Evolutionary conservation across 2,113 vertebrate species (phyloP).

Genomic region (Oryzias javanicus): DNA sequence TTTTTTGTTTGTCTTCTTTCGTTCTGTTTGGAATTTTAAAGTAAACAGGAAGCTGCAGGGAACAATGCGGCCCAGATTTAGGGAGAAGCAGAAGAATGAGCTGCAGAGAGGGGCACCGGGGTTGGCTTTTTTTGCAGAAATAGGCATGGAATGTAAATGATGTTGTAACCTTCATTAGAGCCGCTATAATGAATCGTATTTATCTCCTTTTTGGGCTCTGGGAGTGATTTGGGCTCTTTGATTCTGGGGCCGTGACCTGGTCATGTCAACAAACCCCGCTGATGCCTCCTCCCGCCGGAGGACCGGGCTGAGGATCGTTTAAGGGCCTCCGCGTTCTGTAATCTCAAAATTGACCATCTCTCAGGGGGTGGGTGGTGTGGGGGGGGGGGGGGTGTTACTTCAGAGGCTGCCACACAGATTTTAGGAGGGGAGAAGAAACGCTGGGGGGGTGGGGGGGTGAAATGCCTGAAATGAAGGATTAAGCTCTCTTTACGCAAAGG

Average conservation of each 20-base stretch:
- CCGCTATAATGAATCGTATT: slow-evolving; percentile 50
- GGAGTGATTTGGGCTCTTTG: slow-evolving; percentile 45
- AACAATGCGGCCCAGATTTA: slow-evolving; percentile 59
- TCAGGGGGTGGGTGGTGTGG: slow-evolving; percentile 8
- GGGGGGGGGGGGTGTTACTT: slow-evolving; percentile 7
- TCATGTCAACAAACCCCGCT: slow-evolving; percentile 50
- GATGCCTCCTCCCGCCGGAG: slow-evolving; percentile 17
- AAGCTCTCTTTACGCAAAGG: not conserved
- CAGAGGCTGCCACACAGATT: slow-evolving; percentile 1
- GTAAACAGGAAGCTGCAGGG: slow-evolving; percentile 73
- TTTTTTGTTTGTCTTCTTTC: not conserved
- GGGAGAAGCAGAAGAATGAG: slow-evolving; percentile 14
- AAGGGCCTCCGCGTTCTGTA: slow-evolving; percentile 21
- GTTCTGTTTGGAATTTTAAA: slow-evolving; percentile 36
- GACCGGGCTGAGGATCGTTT: slow-evolving; percentile 19
- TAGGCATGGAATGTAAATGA: slow-evolving; percentile 58
- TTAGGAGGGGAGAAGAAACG: not conserved
- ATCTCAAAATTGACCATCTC: slow-evolving; percentile 13
- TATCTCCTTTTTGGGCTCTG: slow-evolving; percentile 33
- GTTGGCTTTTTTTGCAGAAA: slow-evolving; percentile 13
- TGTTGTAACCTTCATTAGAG: slow-evolving; percentile 37
- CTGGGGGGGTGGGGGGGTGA: too few relatives aligned
- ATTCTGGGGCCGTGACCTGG: slow-evolving; percentile 42
- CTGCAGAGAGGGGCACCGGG: not conserved
- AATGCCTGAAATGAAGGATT: not conserved